phyloP scores from a whole-genome alignment of 2,797 vertebrate genomes.

The Myiotriccus ornatus region DNA sequence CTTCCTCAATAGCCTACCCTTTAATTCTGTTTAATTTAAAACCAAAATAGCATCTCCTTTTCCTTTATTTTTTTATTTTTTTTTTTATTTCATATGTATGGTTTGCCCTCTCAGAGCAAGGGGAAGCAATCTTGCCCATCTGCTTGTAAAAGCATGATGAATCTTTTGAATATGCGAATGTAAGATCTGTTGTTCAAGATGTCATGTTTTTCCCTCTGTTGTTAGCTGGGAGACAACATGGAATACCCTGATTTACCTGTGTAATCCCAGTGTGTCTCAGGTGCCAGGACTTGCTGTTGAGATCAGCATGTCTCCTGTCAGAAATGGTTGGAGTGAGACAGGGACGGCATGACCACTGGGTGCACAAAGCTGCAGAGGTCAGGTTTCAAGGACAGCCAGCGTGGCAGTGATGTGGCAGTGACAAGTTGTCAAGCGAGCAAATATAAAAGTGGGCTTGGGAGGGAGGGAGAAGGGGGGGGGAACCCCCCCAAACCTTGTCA shows the following conservation, averaged over 20 bases:
- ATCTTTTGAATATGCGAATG: constrained; percentile 78
- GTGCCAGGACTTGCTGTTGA: constrained; percentile 77
- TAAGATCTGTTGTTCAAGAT: constrained; percentile 74
- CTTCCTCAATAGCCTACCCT: background rate
- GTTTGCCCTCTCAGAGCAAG: constrained; percentile 41
- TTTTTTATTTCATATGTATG: background rate
- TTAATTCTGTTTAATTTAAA: background rate
- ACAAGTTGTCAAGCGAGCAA: constrained; percentile 86
- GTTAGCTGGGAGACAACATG: constrained; percentile 83
- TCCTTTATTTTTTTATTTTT: background rate
- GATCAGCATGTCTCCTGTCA: constrained; percentile 92
- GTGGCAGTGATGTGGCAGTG: constrained; percentile 86
- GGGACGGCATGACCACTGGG: constrained; percentile 89
- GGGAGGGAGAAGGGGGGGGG: background rate
- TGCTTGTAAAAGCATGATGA: constrained; percentile 74
- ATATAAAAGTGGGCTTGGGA: constrained; percentile 41
- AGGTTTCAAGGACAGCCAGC: constrained; percentile 85
- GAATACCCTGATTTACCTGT: constrained; percentile 88
- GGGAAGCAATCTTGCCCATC: constrained; percentile 64
- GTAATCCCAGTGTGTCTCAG: constrained; percentile 90
- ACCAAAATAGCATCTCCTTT: background rate
- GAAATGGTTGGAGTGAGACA: constrained; percentile 89
- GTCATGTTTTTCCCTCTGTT: constrained; percentile 77
- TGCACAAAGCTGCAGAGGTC: constrained; percentile 86
- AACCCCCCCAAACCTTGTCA: constrained; percentile 71